Evolutionary conservation across 2,888 invertebrate genomes (phyloP).

Genomic region (Stratiomys singularior): DNA sequence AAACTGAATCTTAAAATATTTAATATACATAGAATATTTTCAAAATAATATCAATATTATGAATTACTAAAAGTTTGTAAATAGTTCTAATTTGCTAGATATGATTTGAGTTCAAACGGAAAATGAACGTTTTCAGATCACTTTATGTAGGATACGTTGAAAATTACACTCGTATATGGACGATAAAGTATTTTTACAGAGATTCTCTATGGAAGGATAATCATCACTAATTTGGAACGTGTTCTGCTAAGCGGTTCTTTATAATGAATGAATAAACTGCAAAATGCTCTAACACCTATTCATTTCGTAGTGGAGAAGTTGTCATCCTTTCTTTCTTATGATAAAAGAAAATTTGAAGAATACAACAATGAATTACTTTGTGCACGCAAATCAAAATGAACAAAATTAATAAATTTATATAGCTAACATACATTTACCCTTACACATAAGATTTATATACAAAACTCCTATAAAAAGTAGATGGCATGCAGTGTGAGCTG

Average conservation of each 20-base stretch:
- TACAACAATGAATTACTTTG: conserved; percentile 9
- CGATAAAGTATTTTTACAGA: not conserved
- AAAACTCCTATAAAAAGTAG: not conserved
- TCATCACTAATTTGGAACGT: not conserved
- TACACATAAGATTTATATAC: conserved; percentile 29
- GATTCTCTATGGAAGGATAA: not conserved
- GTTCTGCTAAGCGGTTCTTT: not conserved
- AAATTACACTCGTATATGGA: not conserved
- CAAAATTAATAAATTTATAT: conserved; percentile 31
- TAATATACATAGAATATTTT: conserved; percentile 37
- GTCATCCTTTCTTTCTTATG: conserved; percentile 10
- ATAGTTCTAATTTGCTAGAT: conserved; percentile 49
- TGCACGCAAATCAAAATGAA: conserved; percentile 34
- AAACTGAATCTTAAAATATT: conserved; percentile 25
- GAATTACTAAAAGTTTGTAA: conserved; percentile 48
- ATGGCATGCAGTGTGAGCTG: conserved; percentile 4
- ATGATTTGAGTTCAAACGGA: not conserved
- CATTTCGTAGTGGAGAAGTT: not conserved
- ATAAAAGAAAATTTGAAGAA: conserved; percentile 17
- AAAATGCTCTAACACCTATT: not conserved
- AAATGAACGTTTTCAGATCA: not conserved
- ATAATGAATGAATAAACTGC: not conserved
- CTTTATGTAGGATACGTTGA: not conserved
- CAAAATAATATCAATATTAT: conserved; percentile 38
- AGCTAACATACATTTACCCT: conserved; percentile 18